phyloP scores from a whole-genome alignment of 37 sponge, comb jelly and placozoan genomes.

The Chondrilla cf. caribensis region DNA sequence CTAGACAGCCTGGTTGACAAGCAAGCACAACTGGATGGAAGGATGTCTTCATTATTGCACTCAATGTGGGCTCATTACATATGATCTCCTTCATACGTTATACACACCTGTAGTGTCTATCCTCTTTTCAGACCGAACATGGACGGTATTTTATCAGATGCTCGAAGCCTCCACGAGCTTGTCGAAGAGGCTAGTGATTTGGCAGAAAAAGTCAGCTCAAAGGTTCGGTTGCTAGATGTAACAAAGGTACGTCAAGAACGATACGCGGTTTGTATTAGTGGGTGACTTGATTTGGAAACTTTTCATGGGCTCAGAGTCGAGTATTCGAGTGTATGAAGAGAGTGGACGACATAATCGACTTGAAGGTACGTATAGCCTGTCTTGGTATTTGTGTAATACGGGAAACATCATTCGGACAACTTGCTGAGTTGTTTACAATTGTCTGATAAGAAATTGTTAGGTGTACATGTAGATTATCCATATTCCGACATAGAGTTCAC shows the following conservation, averaged over 20 bases:
- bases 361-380: conserved; percentile 49
- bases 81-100: not conserved
- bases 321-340: conserved; percentile 81
- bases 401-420: too few species aligned
- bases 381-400: too few species aligned
- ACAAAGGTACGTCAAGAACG: conserved; percentile 61
- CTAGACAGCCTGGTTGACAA: conserved; percentile 55
- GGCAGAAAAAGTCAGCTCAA: conserved; percentile 86
- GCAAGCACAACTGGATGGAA: conserved; percentile 66
- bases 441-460: not conserved
- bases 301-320: conserved; percentile 45
- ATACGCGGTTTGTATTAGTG: not conserved
- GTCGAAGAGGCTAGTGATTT: conserved; percentile 52
- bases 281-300: not conserved
- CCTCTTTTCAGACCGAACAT: conserved; percentile 69
- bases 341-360: conserved; percentile 92
- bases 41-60: conserved; percentile 58
- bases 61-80: conserved; percentile 42
- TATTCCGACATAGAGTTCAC: too few species aligned
- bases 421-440: not conserved
- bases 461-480: too few species aligned
- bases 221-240: conserved; percentile 71
- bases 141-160: conserved; percentile 21
- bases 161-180: conserved; percentile 23
- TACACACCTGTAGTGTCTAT: not conserved